phyloP scores from a whole-genome alignment of 2,113 vertebrate species.

The Cottus gobio region DNA sequence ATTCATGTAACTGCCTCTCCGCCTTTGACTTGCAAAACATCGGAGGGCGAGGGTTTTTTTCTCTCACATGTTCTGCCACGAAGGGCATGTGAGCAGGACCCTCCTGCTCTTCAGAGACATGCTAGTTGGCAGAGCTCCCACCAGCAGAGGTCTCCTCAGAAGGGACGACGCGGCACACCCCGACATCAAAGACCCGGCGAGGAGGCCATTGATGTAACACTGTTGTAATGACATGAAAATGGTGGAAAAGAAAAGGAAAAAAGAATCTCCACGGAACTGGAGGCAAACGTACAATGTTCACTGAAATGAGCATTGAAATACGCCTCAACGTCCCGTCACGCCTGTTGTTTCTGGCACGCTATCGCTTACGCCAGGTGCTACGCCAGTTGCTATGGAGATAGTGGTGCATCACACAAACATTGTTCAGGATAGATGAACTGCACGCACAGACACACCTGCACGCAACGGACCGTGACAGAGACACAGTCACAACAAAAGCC shows the following conservation, averaged over 20 bases:
- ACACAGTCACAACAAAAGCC: conserved; percentile 66
- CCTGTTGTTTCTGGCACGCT: conserved; percentile 50
- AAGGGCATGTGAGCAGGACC: conserved; percentile 55
- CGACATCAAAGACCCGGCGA: conserved; percentile 59
- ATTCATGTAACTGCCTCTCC: conserved; percentile 35
- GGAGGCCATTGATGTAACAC: conserved; percentile 68
- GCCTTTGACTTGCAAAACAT: conserved; percentile 58
- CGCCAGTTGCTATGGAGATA: conserved; percentile 69
- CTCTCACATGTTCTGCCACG: conserved; percentile 58
- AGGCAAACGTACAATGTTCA: conserved; percentile 28
- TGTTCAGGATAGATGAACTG: background rate
- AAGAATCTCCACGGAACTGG: conserved; percentile 42
- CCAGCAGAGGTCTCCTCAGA: conserved; percentile 61
- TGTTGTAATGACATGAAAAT: conserved; percentile 71
- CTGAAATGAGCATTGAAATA: conserved; percentile 33
- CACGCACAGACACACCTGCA: conserved; percentile 67
- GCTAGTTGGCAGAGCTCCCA: conserved; percentile 54
- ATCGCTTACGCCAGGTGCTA: conserved; percentile 59
- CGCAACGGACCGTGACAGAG: conserved; percentile 55
- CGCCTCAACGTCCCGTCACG: conserved; percentile 24
- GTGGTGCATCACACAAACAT: conserved; percentile 52
- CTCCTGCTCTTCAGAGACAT: conserved; percentile 52
- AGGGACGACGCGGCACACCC: conserved; percentile 41
- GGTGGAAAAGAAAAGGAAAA: conserved; percentile 17
- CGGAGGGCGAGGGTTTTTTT: conserved; percentile 29